Percentiles rank a stretch among this genome's conserved stretches.
phyloP scores from a whole-genome alignment of 2,888 invertebrate species.

The Drosophila mettleri region DNA sequence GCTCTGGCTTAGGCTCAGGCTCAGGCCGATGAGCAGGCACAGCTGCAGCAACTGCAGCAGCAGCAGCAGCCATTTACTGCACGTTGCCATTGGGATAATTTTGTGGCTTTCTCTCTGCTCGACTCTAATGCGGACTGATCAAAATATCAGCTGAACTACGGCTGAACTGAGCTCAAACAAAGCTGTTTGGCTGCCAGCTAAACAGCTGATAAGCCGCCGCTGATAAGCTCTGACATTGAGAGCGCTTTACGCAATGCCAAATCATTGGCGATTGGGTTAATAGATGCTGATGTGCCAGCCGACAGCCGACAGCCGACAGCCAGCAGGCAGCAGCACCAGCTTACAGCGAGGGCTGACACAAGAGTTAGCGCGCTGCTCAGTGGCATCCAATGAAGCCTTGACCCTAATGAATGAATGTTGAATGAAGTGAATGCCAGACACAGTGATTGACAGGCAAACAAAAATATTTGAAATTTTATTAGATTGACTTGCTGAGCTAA shows the following conservation, averaged over 20 bases:
- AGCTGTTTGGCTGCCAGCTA: conserved; percentile 1
- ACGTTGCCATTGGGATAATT: background rate
- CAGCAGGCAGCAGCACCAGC: background rate
- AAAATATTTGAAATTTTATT: no score
- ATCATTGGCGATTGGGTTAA: conserved; percentile 23
- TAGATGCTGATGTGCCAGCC: background rate
- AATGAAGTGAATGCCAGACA: no score
- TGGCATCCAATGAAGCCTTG: background rate
- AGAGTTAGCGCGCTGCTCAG: background rate
- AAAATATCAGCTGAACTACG: background rate
- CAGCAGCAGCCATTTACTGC: background rate
- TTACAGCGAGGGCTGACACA: conserved; percentile 1
- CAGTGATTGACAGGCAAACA: no score
- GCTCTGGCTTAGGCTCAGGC: background rate
- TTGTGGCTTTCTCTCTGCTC: background rate
- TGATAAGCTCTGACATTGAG: conserved; percentile 55
- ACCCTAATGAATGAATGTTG: no score
- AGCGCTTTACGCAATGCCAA: conserved; percentile 45
- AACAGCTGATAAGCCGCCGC: conserved; percentile 24
- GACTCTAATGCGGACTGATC: background rate
- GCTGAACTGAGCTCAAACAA: background rate
- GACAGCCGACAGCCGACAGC: background rate
- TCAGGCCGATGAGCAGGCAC: background rate
- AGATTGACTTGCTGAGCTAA: no score
- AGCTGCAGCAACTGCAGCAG: background rate